These are phyloP conservation scores for Taenaris catops DNA, from an alignment of 2,888 invertebrate genomes.

Conservation along the genomic window DNA sequence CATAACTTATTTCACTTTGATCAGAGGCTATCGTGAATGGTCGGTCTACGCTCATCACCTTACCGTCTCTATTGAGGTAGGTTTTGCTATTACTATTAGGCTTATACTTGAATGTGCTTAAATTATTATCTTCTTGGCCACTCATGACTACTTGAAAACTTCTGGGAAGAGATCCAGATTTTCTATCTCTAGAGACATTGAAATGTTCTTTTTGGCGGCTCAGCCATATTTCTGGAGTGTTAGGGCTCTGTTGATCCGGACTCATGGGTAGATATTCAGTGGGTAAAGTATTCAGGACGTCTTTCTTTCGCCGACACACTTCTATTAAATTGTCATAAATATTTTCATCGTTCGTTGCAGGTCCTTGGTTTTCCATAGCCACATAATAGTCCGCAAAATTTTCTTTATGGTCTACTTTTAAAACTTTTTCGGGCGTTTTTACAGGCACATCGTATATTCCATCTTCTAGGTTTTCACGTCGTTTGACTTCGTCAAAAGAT, in stretches of 20 bases:
- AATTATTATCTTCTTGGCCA: slow-evolving; percentile 65
- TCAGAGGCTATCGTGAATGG: slow-evolving; percentile 87
- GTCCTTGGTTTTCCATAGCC: slow-evolving; percentile 50
- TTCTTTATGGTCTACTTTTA: slow-evolving; percentile 19
- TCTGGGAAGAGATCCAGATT: slow-evolving; percentile 88
- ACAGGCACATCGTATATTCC: slow-evolving; percentile 66
- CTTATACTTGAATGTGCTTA: slow-evolving; percentile 62
- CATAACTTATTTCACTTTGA: slow-evolving; percentile 83
- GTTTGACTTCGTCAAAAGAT: slow-evolving; percentile 61
- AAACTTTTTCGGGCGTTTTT: slow-evolving; percentile 53
- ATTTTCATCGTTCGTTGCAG: slow-evolving; percentile 44
- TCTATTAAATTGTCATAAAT: slow-evolving; percentile 63
- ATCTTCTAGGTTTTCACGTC: slow-evolving; percentile 40
- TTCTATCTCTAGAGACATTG: slow-evolving; percentile 82
- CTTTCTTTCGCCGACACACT: slow-evolving; percentile 58
- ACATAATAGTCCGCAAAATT: slow-evolving; percentile 51
- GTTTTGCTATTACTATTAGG: slow-evolving; percentile 66
- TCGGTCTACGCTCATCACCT: slow-evolving; percentile 81
- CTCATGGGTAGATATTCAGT: slow-evolving; percentile 66
- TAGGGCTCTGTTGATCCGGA: slow-evolving; percentile 75
- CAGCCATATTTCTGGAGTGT: slow-evolving; percentile 84
- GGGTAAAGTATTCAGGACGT: slow-evolving; percentile 39
- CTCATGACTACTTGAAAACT: slow-evolving; percentile 85
- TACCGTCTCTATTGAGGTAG: slow-evolving; percentile 80
- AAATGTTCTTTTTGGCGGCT: slow-evolving; percentile 85